phyloP scores from a whole-genome alignment of 2,888 invertebrate genomes.

The Herminia tarsipennalis region DNA sequence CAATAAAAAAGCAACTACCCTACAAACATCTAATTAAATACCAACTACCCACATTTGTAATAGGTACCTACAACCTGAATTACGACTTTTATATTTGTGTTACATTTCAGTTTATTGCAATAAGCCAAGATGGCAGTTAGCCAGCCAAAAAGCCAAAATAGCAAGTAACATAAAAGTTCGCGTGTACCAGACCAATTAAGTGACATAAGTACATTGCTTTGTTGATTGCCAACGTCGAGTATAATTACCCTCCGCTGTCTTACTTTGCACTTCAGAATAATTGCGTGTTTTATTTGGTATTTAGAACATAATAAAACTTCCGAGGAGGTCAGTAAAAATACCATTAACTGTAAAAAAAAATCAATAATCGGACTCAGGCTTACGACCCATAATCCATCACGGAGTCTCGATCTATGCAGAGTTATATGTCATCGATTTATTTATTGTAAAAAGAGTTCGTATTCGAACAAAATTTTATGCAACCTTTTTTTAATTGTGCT shows the following conservation, averaged over 20 bases:
- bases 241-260: slow-evolving; percentile 37
- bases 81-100: slow-evolving; percentile 14
- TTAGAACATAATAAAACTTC: too few species aligned
- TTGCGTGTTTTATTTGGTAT: not conserved
- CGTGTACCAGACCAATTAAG: slow-evolving; percentile 58
- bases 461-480: too few species aligned
- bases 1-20: too few species aligned
- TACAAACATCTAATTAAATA: slow-evolving; percentile 1
- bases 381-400: too few species aligned
- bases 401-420: too few species aligned
- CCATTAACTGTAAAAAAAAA: too few species aligned
- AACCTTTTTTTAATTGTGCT: too few species aligned
- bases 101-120: slow-evolving; percentile 8
- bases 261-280: slow-evolving; percentile 24
- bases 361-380: too few species aligned
- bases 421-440: too few species aligned
- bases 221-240: slow-evolving; percentile 53
- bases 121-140: slow-evolving; percentile 27
- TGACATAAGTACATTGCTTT: slow-evolving; percentile 53
- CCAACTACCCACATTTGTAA: not conserved
- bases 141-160: slow-evolving; percentile 38
- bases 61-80: not conserved
- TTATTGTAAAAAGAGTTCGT: too few species aligned
- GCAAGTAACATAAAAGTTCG: slow-evolving; percentile 47
- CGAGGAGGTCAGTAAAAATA: too few species aligned